Evolutionary conservation across 2,113 vertebrate genomes (phyloP), one percentile per base, ranked within the genome.

Genomic region (Silurus meridionalis): DNA sequence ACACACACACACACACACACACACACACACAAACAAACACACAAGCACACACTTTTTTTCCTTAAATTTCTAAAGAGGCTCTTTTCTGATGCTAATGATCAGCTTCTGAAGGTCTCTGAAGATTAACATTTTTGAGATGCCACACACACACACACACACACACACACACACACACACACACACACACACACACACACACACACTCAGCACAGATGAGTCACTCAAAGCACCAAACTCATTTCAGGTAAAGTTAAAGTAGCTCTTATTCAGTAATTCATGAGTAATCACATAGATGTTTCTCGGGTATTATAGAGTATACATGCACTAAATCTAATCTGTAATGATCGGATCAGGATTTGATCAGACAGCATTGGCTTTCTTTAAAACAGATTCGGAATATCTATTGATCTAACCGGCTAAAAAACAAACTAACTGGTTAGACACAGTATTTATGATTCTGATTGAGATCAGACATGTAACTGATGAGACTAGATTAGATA

Each of bases 401-500:
- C 7, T 19, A 28, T 46, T 61, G 28, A 60, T 8, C 28, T 46
- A 17, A 61, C 1, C 6, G 46, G 21, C 52, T 25, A 28, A 0
- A 80, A 37, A 61, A 17, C 5, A 80, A 60, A 58, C 19, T 61
- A 61, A 80, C 23, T 17, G 50, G 7, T 55, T 25, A 78, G 23
- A n/a, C 19, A 19, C 8, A 11, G 4, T 50, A 78, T 52, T 77
- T n/a, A 55, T 78, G 14, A 55, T 78, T 4, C 50, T n/a, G n/a
- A 17, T 23, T 21, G 23, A 60, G n/a, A 60, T 80, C 46, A 61
- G 57, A 61, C 52, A 19, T 46, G 7, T 2, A 61, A 10, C 13
- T 7, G 52, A 57, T 79, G 25, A 55, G 75, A 78, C 57, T 78
- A 23, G 25, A 81, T 80, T 60, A 60, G n/a, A 58, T 78, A 17